phyloP scores from a whole-genome alignment of 2,797 vertebrate species.

The Chloroceryle inda region DNA sequence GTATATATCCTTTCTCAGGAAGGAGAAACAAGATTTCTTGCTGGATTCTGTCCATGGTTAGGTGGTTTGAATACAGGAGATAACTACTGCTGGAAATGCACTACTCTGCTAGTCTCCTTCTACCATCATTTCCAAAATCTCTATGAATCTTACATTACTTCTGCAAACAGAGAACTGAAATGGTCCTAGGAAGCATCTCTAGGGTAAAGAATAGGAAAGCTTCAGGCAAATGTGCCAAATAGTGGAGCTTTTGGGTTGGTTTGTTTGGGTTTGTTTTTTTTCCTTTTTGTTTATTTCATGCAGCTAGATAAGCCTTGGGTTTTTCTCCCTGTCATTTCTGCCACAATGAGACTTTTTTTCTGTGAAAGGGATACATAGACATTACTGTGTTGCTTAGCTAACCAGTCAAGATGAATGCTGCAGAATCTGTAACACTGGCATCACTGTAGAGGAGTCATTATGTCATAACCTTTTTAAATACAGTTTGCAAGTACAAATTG shows the following conservation, averaged over 20 bases:
- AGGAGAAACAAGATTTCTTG: neutral
- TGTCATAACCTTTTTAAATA: neutral
- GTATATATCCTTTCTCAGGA: neutral
- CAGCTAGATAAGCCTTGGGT: neutral
- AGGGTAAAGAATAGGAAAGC: neutral
- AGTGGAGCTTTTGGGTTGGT: neutral
- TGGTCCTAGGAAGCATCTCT: neutral
- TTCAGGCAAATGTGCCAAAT: neutral
- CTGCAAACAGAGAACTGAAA: neutral
- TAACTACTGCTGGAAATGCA: neutral
- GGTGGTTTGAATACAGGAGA: neutral
- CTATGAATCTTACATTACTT: neutral
- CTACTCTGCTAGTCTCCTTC: neutral
- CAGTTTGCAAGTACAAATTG: neutral
- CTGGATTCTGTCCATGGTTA: neutral
- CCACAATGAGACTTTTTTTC: neutral
- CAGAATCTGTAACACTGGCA: accelerated
- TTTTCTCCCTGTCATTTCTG: neutral
- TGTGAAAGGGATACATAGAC: neutral
- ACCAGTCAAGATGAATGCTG: neutral
- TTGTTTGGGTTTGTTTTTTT: no score
- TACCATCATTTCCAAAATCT: neutral
- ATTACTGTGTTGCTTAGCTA: neutral
- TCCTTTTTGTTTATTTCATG: neutral
- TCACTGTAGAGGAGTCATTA: neutral